Evolutionary conservation across 2,888 invertebrate species (phyloP).

Genomic region (Tanytarsus gracilentus): DNA sequence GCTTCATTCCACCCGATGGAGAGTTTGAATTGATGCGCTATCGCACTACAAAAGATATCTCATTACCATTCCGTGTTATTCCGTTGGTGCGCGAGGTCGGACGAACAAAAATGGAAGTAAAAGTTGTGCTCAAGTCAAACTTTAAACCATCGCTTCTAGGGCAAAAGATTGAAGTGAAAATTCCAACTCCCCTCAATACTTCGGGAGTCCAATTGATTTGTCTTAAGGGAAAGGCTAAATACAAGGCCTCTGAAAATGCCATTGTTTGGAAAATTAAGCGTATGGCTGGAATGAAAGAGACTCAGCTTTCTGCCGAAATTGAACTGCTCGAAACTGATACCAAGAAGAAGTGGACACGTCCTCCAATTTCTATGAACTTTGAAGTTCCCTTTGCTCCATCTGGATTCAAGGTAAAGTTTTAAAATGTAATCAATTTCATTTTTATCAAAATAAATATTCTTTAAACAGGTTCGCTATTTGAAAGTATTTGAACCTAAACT

Average conservation of each 20-base stretch:
- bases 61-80: slow-evolving; percentile 97
- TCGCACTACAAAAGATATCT: slow-evolving; percentile 98
- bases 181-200: slow-evolving; percentile 97
- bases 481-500: slow-evolving; percentile 99
- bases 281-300: slow-evolving; percentile 98
- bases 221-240: slow-evolving; percentile 98
- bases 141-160: slow-evolving; percentile 96
- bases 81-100: slow-evolving; percentile 97
- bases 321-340: slow-evolving; percentile 96
- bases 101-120: slow-evolving; percentile 99
- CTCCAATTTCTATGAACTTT: slow-evolving; percentile 99
- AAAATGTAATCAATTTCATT: not conserved
- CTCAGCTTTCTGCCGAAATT: slow-evolving; percentile 97
- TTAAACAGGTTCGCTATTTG: slow-evolving; percentile 75
- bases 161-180: slow-evolving; percentile 98
- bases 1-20: slow-evolving; percentile 99
- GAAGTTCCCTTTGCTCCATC: slow-evolving; percentile 99
- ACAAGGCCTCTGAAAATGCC: slow-evolving; percentile 99
- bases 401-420: slow-evolving; percentile 70
- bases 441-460: slow-evolving; percentile 16
- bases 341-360: slow-evolving; percentile 99
- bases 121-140: slow-evolving; percentile 97
- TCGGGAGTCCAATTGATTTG: slow-evolving; percentile 98
- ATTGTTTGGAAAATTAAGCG: slow-evolving; percentile 93
- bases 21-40: slow-evolving; percentile 99